phyloP scores from a whole-genome alignment of 92 coral and sea anemone species.

The Siderastrea radians region DNA sequence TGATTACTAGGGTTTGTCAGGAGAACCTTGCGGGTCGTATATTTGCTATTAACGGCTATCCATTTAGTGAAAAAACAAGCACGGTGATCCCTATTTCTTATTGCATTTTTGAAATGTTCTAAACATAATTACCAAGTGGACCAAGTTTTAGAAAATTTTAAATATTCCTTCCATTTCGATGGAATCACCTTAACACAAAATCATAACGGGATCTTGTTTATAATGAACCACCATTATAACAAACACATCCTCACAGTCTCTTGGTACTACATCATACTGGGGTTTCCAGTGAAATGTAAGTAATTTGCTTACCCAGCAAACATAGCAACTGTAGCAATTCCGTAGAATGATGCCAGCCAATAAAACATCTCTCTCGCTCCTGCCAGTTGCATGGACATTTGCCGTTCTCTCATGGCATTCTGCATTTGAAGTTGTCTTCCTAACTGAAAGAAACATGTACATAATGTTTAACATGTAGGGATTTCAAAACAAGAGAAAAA shows the following conservation, averaged over 20 bases:
- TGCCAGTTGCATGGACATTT: slow-evolving; percentile 93
- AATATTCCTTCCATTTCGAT: no score
- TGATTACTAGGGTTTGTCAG: no score
- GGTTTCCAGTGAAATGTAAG: neutral
- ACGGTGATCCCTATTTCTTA: no score
- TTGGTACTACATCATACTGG: neutral
- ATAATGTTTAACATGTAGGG: neutral
- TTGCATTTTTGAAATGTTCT: no score
- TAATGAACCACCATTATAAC: neutral
- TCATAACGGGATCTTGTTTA: no score
- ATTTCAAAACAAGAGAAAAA: neutral
- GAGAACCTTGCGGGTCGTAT: no score
- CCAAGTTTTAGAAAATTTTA: no score
- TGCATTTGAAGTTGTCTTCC: slow-evolving; percentile 96
- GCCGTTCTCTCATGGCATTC: slow-evolving; percentile 91
- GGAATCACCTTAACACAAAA: no score
- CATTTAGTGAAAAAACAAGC: no score
- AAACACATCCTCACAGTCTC: neutral
- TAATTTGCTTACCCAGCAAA: slow-evolving; percentile 79
- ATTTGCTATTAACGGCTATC: no score
- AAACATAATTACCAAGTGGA: no score
- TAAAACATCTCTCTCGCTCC: slow-evolving; percentile 90
- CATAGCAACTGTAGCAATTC: slow-evolving; percentile 77
- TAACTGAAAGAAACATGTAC: slow-evolving; percentile 53
- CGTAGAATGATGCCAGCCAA: slow-evolving; percentile 95